phyloP scores from a whole-genome alignment of 23 tunicate genomes.

The Phallusia fumigata region DNA sequence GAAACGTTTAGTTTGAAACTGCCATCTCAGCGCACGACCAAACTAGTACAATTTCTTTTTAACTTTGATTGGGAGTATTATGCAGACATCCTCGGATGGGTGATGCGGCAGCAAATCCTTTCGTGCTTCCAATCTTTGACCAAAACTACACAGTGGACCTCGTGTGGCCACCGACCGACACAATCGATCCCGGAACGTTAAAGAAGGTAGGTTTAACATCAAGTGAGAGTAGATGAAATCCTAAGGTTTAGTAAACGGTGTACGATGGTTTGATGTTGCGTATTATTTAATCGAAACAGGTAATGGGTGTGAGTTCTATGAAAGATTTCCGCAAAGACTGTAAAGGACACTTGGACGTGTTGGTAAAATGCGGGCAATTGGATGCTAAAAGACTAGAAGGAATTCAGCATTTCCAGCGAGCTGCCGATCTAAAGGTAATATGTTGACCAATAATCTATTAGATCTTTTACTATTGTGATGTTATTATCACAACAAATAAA shows the following conservation, averaged over 20 bases:
- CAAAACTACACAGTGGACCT: conserved; percentile 97
- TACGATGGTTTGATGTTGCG: no score
- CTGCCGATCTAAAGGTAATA: conserved; percentile 82
- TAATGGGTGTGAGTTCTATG: conserved; percentile 59
- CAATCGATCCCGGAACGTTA: conserved; percentile 82
- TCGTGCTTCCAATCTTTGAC: conserved; percentile 95
- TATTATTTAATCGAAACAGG: no score
- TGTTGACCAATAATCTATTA: no score
- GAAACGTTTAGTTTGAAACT: no score
- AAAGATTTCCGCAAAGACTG: conserved; percentile 76
- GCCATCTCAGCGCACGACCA: no score
- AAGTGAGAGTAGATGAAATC: no score
- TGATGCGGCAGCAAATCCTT: conserved; percentile 88
- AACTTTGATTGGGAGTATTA: neutral
- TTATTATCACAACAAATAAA: no score
- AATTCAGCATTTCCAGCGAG: conserved; percentile 89
- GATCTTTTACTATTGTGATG: no score
- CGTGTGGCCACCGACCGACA: conserved; percentile 95
- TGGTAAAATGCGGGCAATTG: conserved; percentile 85
- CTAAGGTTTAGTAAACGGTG: no score
- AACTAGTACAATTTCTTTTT: no score
- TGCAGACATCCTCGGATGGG: conserved; percentile 99
- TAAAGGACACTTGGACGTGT: conserved; percentile 62
- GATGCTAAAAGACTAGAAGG: conserved; percentile 86
- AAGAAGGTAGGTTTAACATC: conserved; percentile 52